Conservation (phyloP, 2,797 vertebrate genomes). For the Lophotriccus pileatus region DNA sequence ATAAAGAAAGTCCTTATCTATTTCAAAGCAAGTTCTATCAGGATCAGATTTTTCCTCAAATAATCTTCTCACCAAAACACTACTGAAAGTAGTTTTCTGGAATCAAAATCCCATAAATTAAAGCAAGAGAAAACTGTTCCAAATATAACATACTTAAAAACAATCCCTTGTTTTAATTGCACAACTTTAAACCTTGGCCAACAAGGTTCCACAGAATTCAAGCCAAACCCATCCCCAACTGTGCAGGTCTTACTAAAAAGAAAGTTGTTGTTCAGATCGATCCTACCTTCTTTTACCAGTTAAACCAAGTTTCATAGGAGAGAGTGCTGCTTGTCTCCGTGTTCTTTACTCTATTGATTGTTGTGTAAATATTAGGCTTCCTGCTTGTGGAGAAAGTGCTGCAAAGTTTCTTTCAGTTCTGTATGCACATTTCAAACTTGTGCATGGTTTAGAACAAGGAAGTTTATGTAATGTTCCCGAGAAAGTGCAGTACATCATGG, state of each 20-base stretch:
- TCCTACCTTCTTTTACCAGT: slow-evolving; percentile 37
- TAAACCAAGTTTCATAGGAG: slow-evolving; percentile 48
- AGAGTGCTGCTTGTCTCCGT: slow-evolving; percentile 47
- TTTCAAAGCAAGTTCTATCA: not conserved
- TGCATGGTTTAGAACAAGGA: slow-evolving; percentile 73
- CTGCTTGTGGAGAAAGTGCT: slow-evolving; percentile 68
- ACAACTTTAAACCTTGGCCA: not conserved
- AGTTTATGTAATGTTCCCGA: slow-evolving; percentile 76
- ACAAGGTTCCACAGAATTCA: not conserved
- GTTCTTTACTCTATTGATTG: slow-evolving; percentile 62
- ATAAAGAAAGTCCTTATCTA: not conserved
- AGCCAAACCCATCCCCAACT: slow-evolving; percentile 3
- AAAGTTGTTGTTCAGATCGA: slow-evolving; percentile 17
- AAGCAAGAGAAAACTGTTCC: not conserved
- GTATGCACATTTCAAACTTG: slow-evolving; percentile 64
- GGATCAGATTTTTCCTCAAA: not conserved
- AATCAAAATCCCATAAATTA: not conserved
- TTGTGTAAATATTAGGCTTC: slow-evolving; percentile 77
- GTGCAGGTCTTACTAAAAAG: not conserved
- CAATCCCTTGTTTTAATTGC: not conserved
- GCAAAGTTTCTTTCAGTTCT: slow-evolving; percentile 73
- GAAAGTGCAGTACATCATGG: slow-evolving; percentile 64
- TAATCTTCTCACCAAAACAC: not conserved
- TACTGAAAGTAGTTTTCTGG: not conserved
- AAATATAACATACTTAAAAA: not conserved